These are phyloP conservation scores for Caenorhabditis elegans DNA, from an alignment of 1,140 invertebrate genomes.

Conservation along the genomic window DNA sequence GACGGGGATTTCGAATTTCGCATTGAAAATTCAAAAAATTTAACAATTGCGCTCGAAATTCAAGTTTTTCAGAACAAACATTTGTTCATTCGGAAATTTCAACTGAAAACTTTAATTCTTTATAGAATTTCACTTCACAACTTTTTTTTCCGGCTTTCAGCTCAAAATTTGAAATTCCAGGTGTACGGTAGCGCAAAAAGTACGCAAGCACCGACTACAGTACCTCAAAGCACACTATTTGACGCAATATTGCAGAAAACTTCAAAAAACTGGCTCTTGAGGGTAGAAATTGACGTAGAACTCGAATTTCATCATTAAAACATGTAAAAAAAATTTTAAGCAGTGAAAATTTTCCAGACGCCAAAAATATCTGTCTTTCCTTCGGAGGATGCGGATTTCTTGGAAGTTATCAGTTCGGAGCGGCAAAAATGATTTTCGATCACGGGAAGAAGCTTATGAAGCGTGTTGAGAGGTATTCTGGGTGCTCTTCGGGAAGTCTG, in stretches of 20 bases:
- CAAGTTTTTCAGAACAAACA: not conserved
- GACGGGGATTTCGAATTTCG: too few species aligned
- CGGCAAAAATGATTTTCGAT: slow-evolving; percentile 44
- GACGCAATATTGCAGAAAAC: too few species aligned
- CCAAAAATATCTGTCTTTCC: slow-evolving; percentile 24
- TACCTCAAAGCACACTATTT: too few species aligned
- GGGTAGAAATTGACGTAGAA: not conserved
- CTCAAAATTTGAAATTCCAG: not conserved
- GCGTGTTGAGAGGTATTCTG: slow-evolving; percentile 51
- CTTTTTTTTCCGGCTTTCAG: too few species aligned
- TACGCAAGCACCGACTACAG: too few species aligned
- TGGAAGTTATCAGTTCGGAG: slow-evolving; percentile 64
- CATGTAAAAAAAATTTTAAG: not conserved
- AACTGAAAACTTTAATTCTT: too few species aligned
- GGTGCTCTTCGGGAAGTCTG: slow-evolving; percentile 62
- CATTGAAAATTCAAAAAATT: too few species aligned
- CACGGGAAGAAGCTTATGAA: not conserved
- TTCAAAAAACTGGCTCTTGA: not conserved
- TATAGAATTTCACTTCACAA: too few species aligned
- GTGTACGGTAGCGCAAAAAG: too few species aligned
- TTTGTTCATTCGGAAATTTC: too few species aligned
- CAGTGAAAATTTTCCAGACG: not conserved
- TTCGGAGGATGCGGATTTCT: slow-evolving; percentile 57
- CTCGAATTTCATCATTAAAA: not conserved
- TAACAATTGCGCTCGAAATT: not conserved